phyloP scores from a whole-genome alignment of 2,797 vertebrate species.

The Melanotaenia pygmaea region DNA sequence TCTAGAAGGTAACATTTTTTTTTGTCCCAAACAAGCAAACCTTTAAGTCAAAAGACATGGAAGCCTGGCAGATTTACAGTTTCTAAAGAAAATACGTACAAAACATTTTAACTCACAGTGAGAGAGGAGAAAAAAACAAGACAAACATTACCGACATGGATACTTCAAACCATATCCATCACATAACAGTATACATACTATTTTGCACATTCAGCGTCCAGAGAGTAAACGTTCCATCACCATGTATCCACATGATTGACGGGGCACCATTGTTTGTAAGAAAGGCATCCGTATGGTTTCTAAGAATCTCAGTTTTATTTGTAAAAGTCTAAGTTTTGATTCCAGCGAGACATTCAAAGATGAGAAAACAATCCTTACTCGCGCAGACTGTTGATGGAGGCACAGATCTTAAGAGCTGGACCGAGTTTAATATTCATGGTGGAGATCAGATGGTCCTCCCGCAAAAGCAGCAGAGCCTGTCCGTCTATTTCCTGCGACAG shows the following conservation, averaged over 20 bases:
- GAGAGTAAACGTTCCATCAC: constrained; percentile 52
- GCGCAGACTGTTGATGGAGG: constrained; percentile 96
- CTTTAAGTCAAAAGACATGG: constrained; percentile 48
- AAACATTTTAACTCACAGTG: constrained; percentile 41
- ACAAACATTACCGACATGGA: constrained; percentile 40
- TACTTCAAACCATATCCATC: constrained; percentile 28
- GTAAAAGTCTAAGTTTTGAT: constrained; percentile 23
- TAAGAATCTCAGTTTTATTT: constrained; percentile 29
- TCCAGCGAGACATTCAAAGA: constrained; percentile 21
- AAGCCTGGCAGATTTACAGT: constrained; percentile 51
- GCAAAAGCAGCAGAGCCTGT: constrained; percentile 94
- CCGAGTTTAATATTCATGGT: constrained; percentile 99
- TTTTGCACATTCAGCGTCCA: constrained; percentile 74
- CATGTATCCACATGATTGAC: constrained; percentile 28
- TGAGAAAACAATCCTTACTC: constrained; percentile 76
- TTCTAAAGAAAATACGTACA: constrained; percentile 36
- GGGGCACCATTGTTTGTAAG: constrained; percentile 16
- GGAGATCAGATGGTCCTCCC: constrained; percentile 98
- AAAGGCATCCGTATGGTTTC: constrained; percentile 13
- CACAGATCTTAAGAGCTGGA: constrained; percentile 98
- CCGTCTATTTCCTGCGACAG: constrained; percentile 98
- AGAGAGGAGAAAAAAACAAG: constrained; percentile 13
- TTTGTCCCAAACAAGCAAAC: constrained; percentile 40
- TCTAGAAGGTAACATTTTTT: constrained; percentile 72
- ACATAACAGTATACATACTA: constrained; percentile 38